phyloP scores from a whole-genome alignment of 1,140 invertebrate genomes.

The Dolichoris vasculosae region DNA sequence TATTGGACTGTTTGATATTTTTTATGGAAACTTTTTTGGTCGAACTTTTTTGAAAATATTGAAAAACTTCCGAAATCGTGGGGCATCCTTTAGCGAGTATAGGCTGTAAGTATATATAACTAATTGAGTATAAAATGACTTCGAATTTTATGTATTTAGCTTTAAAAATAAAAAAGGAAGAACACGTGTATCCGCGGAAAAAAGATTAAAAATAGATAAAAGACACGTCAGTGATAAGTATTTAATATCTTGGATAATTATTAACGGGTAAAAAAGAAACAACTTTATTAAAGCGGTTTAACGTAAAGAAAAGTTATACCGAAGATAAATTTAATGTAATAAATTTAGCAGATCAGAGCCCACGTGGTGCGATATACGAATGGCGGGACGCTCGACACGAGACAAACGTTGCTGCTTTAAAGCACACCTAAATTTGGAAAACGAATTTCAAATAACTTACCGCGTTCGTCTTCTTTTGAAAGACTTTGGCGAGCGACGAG shows the following conservation, averaged over 20 bases:
- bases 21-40: constrained; percentile 70
- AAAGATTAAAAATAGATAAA: background rate
- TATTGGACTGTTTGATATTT: constrained; percentile 61
- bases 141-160: background rate
- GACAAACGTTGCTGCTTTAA: background rate
- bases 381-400: constrained; percentile 52
- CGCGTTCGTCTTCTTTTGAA: constrained; percentile 78
- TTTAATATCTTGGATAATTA: background rate
- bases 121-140: background rate
- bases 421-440: background rate
- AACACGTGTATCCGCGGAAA: constrained; percentile 16
- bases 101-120: constrained; percentile 64
- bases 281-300: background rate
- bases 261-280: background rate
- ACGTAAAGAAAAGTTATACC: background rate
- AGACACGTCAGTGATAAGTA: background rate
- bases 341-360: background rate
- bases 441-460: constrained; percentile 70
- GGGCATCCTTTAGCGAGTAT: constrained; percentile 74
- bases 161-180: background rate
- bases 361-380: constrained; percentile 61
- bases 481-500: constrained; percentile 76
- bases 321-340: background rate
- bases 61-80: constrained; percentile 72
- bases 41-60: constrained; percentile 73